A percentile compares a stretch with the other conserved stretches of the same genome.
These are phyloP conservation scores for Octodonta nipae DNA, from an alignment of 2,888 invertebrate species.

Conservation along the genomic window DNA sequence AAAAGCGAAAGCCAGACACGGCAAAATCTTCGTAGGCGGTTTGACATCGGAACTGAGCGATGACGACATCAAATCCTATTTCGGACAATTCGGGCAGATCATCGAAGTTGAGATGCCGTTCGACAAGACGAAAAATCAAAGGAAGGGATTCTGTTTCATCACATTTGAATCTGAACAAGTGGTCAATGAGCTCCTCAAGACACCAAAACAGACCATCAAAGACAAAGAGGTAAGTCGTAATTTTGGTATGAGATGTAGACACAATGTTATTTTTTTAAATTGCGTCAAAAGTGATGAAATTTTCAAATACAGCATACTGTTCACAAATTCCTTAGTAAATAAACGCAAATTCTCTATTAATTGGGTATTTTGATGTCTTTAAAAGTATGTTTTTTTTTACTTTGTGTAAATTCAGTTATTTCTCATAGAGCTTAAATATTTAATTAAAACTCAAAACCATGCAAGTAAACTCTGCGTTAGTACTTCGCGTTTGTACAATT, in stretches of 20 bases:
- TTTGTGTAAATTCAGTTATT: too few relatives aligned
- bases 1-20: conserved; percentile 86
- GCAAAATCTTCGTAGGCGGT: conserved; percentile 94
- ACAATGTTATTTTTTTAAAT: conserved; percentile 5
- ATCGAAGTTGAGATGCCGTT: conserved; percentile 93
- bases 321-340: too few relatives aligned
- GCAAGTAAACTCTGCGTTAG: too few relatives aligned
- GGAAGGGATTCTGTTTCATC: conserved; percentile 94
- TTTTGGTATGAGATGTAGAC: too few relatives aligned
- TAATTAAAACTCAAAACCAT: too few relatives aligned
- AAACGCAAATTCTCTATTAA: too few relatives aligned
- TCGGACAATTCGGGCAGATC: conserved; percentile 87
- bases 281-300: conserved; percentile 2
- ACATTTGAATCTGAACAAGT: conserved; percentile 93
- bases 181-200: conserved; percentile 80
- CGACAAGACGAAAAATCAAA: conserved; percentile 91
- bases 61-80: conserved; percentile 86
- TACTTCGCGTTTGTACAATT: too few relatives aligned
- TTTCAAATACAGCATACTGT: conserved; percentile 4
- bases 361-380: too few relatives aligned
- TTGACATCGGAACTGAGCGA: conserved; percentile 84
- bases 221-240: conserved; percentile 66
- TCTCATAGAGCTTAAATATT: too few relatives aligned
- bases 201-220: conserved; percentile 83
- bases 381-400: too few relatives aligned